Base-by-base conservation (phyloP, 2,113 vertebrate genomes). In the Colius striatus region DNA sequence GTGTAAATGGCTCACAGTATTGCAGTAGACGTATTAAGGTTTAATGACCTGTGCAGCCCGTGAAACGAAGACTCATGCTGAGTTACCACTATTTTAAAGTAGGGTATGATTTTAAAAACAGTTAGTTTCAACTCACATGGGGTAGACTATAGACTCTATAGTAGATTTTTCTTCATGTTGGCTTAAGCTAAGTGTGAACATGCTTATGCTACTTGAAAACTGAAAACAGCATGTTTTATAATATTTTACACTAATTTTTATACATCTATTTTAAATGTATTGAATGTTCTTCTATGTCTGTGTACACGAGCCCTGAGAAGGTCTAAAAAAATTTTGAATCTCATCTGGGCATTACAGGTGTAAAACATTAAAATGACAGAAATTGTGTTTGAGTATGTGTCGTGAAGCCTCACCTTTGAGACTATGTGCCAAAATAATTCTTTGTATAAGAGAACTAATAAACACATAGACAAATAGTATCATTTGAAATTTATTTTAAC, bases 1-100 rank as follows among this genome's bases (percentile, higher is more conserved):
- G 9, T 51, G 14, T 68, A 32, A 29, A 43, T 0, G 0, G 17
- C 27, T 67, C 21, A 13, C 48, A 34, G n/a, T 22, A 23, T 45
- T 79, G 13, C 55, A 38, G 36, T 38, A 50, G 60, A 66, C 25
- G 8, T 50, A 10, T n/a, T 73, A 34, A n/a, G 12, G 20, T 77
- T 43, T 60, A 58, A 38, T 23, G 25, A 47, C n/a, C 32, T 74
- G 6, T 74, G 38, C 63, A 66, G 45, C 32, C 57, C 79, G 13
- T 2, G 16, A 71, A 91, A 60, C 2, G 4, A 70, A 63, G 32
- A 6, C 57, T 41, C 63, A 34, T 8, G 45, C 10, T 11, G 27
- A 60, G 12, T 63, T n/a, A 50, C 11, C 60, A 51, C 19, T 36
- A 10, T 58, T 77, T 68, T 74, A 51, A 73, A 34, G 36, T 62